phyloP scores from a whole-genome alignment of 2,113 vertebrate genomes.

The Rhinopithecus roxellana region DNA sequence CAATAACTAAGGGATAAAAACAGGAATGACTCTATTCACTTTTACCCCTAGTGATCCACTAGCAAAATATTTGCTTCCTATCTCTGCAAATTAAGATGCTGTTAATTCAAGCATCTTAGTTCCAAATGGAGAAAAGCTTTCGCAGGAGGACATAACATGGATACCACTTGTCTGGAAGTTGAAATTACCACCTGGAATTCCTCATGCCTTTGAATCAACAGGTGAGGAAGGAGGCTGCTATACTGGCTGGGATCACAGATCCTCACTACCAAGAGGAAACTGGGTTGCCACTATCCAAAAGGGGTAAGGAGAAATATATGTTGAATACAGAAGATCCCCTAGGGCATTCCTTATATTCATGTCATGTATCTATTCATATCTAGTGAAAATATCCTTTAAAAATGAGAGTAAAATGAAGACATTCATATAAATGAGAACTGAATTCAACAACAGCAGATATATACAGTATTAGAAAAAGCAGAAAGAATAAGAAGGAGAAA shows the following conservation, averaged over 20 bases:
- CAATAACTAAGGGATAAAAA: not conserved
- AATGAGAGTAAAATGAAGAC: not conserved
- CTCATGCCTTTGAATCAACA: not conserved
- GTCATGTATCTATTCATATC: not conserved
- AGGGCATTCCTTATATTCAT: not conserved
- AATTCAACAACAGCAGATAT: not conserved
- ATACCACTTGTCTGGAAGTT: not conserved
- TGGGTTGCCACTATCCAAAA: not conserved
- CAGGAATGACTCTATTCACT: not conserved
- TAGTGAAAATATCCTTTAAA: not conserved
- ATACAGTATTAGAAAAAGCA: not conserved
- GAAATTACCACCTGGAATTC: not conserved
- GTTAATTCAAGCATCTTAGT: not conserved
- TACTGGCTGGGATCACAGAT: not conserved
- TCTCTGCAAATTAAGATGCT: not conserved
- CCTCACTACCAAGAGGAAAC: not conserved
- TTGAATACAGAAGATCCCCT: not conserved
- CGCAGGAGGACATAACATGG: not conserved
- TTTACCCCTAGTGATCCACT: not conserved
- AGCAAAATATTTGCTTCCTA: slow-evolving; percentile 11
- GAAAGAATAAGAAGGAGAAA: not conserved
- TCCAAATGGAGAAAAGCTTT: not conserved
- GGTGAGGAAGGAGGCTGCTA: not conserved
- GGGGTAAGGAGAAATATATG: not conserved
- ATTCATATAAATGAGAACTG: not conserved